Conservation (phyloP, 2,888 invertebrate genomes). For the Quadroppia sp. region DNA sequence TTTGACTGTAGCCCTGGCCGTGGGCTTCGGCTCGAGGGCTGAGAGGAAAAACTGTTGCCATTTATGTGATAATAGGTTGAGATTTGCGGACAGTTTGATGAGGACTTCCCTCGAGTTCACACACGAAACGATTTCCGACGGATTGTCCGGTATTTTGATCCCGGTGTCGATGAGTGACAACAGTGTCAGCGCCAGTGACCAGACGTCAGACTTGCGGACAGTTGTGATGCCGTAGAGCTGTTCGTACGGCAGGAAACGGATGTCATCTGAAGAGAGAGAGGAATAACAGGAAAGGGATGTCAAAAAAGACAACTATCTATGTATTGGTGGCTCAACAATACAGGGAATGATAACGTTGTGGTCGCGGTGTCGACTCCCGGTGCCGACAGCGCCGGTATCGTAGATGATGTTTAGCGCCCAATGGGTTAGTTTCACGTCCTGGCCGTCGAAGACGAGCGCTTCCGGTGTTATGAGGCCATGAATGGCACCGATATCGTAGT, state of each 20-base stretch:
- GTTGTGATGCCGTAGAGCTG: slow-evolving; percentile 39
- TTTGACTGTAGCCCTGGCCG: slow-evolving; percentile 33
- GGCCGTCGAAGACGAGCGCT: slow-evolving; percentile 35
- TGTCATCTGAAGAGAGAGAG: slow-evolving; percentile 34
- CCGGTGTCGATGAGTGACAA: slow-evolving; percentile 61
- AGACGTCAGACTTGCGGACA: slow-evolving; percentile 74
- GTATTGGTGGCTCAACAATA: background rate
- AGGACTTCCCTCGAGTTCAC: slow-evolving; percentile 37
- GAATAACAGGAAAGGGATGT: background rate
- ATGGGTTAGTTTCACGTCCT: slow-evolving; percentile 41
- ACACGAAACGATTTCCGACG: slow-evolving; percentile 37
- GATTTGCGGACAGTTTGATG: slow-evolving; percentile 26
- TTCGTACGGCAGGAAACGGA: slow-evolving; percentile 42
- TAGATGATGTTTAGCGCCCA: slow-evolving; percentile 44
- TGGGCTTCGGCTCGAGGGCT: slow-evolving; percentile 29
- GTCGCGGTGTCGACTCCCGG: slow-evolving; percentile 39
- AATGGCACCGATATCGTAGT: slow-evolving; percentile 37
- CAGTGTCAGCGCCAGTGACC: slow-evolving; percentile 88
- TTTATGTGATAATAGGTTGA: background rate
- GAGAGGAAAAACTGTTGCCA: slow-evolving; percentile 38
- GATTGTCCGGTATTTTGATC: slow-evolving; percentile 42
- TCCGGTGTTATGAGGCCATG: slow-evolving; percentile 43
- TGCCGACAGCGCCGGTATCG: slow-evolving; percentile 40
- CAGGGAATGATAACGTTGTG: slow-evolving; percentile 9
- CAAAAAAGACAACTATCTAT: background rate